Conservation (phyloP, 2,113 vertebrate species). For the Monopterus albus region DNA sequence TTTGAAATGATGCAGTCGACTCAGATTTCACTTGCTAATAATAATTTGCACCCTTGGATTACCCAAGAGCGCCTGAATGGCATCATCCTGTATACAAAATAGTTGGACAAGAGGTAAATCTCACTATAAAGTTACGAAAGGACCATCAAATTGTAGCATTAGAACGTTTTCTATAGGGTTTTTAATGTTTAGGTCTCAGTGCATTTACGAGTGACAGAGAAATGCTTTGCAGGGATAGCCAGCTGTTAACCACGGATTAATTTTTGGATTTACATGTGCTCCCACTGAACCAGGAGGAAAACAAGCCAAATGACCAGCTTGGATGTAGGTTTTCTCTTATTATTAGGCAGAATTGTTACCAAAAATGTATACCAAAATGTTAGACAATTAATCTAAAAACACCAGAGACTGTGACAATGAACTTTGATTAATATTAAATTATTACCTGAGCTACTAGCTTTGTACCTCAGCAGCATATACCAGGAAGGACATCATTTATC, state of each 20-base stretch:
- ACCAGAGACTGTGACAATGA: background rate
- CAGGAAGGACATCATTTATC: background rate
- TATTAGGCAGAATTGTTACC: background rate
- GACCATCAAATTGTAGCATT: background rate
- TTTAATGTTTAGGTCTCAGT: constrained; percentile 8
- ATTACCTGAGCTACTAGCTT: background rate
- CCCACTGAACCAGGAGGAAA: background rate
- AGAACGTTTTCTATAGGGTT: background rate
- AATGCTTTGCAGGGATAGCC: constrained; percentile 5
- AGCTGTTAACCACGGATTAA: constrained; percentile 11
- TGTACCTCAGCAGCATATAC: background rate
- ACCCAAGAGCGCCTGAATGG: background rate
- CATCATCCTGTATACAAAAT: background rate
- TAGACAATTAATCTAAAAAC: background rate
- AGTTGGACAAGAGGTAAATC: background rate
- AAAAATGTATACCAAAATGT: constrained; percentile 20
- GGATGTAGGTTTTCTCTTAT: background rate
- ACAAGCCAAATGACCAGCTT: background rate
- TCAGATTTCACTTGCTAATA: background rate
- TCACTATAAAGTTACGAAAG: background rate
- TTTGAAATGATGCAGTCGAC: too few relatives aligned
- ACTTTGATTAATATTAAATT: too few relatives aligned
- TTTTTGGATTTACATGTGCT: background rate
- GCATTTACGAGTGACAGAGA: background rate
- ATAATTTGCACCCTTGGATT: background rate